phyloP scores from a whole-genome alignment of 2,888 invertebrate species.

The Glyphotaelius pellucidus region DNA sequence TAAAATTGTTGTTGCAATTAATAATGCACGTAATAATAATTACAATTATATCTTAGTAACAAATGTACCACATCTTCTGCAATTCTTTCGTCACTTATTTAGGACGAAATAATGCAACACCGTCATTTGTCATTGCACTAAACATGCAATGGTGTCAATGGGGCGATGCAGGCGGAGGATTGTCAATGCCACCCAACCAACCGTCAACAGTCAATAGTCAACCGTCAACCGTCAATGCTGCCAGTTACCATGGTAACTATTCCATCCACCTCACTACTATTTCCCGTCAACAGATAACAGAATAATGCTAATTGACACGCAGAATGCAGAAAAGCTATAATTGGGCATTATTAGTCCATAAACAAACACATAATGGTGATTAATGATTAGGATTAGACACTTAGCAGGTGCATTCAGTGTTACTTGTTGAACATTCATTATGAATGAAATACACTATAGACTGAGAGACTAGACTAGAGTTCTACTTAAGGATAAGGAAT shows the following conservation, averaged over 20 bases:
- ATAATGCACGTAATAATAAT: not conserved
- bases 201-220: too few species aligned
- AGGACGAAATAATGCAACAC: not conserved
- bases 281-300: not conserved
- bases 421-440: too few species aligned
- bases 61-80: not conserved
- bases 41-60: too few species aligned
- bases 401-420: not conserved
- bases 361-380: not conserved
- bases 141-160: conserved; percentile 2
- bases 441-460: too few species aligned
- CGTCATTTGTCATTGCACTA: not conserved
- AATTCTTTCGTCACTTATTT: not conserved
- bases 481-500: too few species aligned
- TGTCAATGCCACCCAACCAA: not conserved
- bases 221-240: not conserved
- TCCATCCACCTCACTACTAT: not conserved
- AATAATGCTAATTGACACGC: not conserved
- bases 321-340: not conserved
- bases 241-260: not conserved
- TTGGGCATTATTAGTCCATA: too few species aligned
- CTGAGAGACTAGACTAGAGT: too few species aligned
- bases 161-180: not conserved
- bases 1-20: too few species aligned
- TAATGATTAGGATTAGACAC: not conserved